Evolutionary conservation across 2,888 invertebrate genomes (phyloP), one percentile per base, ranked within the genome.

Genomic region (Lasioglossum leucozonium): DNA sequence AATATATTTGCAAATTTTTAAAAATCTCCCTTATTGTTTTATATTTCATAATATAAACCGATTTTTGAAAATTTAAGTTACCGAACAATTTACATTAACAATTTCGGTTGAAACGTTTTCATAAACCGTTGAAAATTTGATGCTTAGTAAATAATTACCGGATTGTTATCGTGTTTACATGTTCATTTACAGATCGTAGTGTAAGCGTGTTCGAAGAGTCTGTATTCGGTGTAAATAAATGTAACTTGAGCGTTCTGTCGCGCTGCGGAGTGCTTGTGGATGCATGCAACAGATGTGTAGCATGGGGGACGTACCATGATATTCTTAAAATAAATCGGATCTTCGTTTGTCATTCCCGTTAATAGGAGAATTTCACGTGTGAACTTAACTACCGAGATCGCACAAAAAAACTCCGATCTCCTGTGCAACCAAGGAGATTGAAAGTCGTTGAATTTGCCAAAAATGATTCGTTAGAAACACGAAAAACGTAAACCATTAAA

Each of bases 291-390:
- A 77, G 77, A 82, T 62, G 81, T 34, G 51, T 55, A 62, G 44
- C 62, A 69, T 51, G 40, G 79, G 81, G 51, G 55, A 75, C 77
- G 80, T 69, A 84, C 81, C 81, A 58, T 77, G 83, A 75, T 65
- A 84, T 82, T 87, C 87, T 84, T 84, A 87, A 87, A 87, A 87
- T 87, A 87, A 87, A 79, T 84, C 69, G 55, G n/a, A 73, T 75
- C 74, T 82, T 72, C 75, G 83, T 85, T 79, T 85, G 73, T 87
- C 77, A 82, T 83, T 71, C 30, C 16, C 26, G 74, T 83, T 74
- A 78, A 84, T 65, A 62, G 51, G 30, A 34, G 42, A 30, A 34
- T 34, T 75, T 83, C 67, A 18, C 40, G 51, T 51, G 22, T n/a
- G n/a, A 16, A 26, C 4, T 65, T 34, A 5, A 13, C 8, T 42